Evolutionary conservation across 2,113 vertebrate genomes (phyloP).

Genomic region (Tyto alba): DNA sequence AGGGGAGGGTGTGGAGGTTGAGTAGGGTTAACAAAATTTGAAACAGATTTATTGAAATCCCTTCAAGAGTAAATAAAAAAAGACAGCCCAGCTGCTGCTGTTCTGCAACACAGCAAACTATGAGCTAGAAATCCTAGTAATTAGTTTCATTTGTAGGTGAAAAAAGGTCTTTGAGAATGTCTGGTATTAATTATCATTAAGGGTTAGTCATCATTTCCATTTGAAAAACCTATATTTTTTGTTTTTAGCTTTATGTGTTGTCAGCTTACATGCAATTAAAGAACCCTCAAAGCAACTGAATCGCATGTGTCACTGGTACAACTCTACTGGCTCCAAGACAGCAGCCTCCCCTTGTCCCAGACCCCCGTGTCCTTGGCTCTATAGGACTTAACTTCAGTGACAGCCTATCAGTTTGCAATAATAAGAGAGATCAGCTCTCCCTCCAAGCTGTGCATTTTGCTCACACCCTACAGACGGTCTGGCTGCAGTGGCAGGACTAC

Average conservation of each 20-base stretch:
- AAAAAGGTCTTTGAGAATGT: slow-evolving; percentile 63
- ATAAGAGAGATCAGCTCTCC: background rate
- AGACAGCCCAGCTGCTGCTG: slow-evolving; percentile 61
- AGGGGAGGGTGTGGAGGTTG: slow-evolving; percentile 45
- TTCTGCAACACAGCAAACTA: slow-evolving; percentile 21
- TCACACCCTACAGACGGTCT: background rate
- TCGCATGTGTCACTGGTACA: background rate
- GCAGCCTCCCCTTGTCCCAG: background rate
- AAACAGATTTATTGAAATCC: slow-evolving; percentile 71
- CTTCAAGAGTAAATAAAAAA: slow-evolving; percentile 60
- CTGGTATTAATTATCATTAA: slow-evolving; percentile 70
- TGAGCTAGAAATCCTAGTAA: slow-evolving; percentile 56
- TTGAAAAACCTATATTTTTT: slow-evolving; percentile 56
- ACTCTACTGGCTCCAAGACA: background rate
- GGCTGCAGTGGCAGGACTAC: background rate
- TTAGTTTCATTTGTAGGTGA: slow-evolving; percentile 76
- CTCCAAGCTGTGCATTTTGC: rapidly evolving
- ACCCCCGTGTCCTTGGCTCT: background rate
- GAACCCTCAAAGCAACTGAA: background rate
- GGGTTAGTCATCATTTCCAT: slow-evolving; percentile 53
- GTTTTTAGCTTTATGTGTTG: slow-evolving; percentile 29
- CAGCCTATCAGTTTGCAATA: background rate
- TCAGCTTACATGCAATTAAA: slow-evolving; percentile 20
- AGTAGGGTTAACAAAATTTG: slow-evolving; percentile 63
- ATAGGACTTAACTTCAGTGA: background rate